Conservation (phyloP, 2,797 vertebrate species). For the Aratinga solstitialis region DNA sequence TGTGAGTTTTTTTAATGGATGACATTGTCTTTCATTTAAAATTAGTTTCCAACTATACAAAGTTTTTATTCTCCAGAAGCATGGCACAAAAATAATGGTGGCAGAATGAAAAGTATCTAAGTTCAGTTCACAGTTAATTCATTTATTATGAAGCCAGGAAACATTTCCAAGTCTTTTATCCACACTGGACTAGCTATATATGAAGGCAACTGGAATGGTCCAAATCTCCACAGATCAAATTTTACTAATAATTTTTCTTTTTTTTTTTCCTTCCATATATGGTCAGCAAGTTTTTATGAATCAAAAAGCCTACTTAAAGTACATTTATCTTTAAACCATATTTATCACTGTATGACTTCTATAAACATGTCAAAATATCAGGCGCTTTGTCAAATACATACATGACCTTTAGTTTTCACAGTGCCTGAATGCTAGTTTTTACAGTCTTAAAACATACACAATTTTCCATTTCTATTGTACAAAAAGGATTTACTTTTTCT, state of each 20-base stretch:
- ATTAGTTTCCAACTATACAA: not conserved
- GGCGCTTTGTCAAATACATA: not conserved
- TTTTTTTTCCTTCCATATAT: not conserved
- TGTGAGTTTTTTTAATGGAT: not conserved
- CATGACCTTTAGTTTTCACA: not conserved
- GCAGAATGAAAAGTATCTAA: not conserved
- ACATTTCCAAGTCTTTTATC: not conserved
- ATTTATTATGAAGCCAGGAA: not conserved
- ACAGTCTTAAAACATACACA: not conserved
- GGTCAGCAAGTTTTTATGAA: not conserved
- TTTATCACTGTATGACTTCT: not conserved
- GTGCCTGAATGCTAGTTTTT: not conserved
- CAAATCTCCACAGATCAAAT: not conserved
- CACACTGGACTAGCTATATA: not conserved
- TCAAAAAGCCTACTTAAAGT: not conserved
- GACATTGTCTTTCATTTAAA: not conserved
- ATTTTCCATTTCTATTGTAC: not conserved
- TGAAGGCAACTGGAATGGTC: not conserved
- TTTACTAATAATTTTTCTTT: not conserved
- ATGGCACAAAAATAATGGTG: not conserved
- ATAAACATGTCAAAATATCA: not conserved
- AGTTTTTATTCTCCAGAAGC: not conserved
- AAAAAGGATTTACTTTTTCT: not conserved
- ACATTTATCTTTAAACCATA: not conserved
- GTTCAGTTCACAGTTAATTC: not conserved